Percentiles rank a stretch among this genome's conserved stretches.
Evolutionary conservation across 2,888 invertebrate genomes (phyloP).

Genomic region (Rhorus exstirpatorius): DNA sequence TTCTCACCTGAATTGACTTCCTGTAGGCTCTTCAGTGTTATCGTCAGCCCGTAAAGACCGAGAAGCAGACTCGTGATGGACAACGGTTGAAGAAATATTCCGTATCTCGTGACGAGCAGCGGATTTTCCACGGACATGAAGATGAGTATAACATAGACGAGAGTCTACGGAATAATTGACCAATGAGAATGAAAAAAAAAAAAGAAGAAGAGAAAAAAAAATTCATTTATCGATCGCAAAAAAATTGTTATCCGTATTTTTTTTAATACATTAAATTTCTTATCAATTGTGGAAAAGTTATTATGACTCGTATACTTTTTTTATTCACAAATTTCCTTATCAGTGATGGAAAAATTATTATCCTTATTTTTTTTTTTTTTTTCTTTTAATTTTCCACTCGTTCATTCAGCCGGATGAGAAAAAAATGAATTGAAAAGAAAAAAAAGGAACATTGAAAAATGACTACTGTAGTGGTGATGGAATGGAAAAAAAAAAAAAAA

Average conservation of each 20-base stretch:
- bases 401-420: no score
- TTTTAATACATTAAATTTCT: background rate
- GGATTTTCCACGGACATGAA: constrained; percentile 81
- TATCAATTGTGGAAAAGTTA: background rate
- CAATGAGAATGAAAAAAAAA: background rate
- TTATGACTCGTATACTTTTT: background rate
- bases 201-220: background rate
- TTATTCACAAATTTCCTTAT: no score
- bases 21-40: constrained; percentile 88
- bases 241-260: background rate
- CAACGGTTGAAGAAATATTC: constrained; percentile 89
- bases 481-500: background rate
- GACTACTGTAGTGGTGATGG: background rate
- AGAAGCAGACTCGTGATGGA: constrained; percentile 89
- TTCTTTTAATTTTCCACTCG: no score
- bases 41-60: constrained; percentile 90
- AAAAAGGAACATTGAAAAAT: background rate
- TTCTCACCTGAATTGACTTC: constrained; percentile 84
- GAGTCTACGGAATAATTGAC: constrained; percentile 72
- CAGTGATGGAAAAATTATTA: no score
- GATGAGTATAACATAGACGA: constrained; percentile 78
- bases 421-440: no score
- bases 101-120: constrained; percentile 74
- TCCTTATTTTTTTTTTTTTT: no score
- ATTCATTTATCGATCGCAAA: background rate